Evolutionary conservation across 1,140 invertebrate species (phyloP).

Genomic region (Propsilocerus akamusi): DNA sequence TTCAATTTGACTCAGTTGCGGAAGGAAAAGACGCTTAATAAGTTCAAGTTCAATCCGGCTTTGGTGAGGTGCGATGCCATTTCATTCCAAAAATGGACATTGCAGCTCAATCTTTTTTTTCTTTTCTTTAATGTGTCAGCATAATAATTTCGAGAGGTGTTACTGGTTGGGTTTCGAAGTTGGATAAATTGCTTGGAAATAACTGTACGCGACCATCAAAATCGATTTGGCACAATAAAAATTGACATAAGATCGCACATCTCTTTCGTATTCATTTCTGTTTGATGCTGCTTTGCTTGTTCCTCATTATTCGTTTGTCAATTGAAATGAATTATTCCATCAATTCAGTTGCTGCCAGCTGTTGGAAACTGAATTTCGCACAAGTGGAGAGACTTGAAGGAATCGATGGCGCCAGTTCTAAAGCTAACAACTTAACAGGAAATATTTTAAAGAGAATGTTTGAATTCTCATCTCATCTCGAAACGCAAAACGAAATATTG

Average conservation of each 20-base stretch:
- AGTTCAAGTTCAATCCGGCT: neutral
- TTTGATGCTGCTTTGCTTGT: neutral
- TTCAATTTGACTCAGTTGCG: too few relatives aligned
- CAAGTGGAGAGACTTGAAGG: too few relatives aligned
- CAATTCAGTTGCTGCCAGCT: neutral
- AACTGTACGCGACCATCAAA: neutral
- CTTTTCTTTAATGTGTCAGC: neutral
- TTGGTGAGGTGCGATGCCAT: neutral
- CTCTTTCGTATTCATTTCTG: too few relatives aligned
- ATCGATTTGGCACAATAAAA: neutral
- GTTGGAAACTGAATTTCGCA: neutral
- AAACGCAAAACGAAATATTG: neutral
- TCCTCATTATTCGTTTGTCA: neutral
- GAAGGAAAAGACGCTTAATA: too few relatives aligned
- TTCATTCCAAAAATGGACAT: neutral
- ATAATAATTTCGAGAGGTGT: constrained; percentile 1
- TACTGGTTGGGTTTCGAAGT: too few relatives aligned
- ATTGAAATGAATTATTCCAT: neutral
- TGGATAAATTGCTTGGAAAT: neutral
- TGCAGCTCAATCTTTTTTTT: neutral
- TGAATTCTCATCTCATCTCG: neutral
- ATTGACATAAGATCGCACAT: neutral
- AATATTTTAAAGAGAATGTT: neutral
- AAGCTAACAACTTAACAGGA: too few relatives aligned
- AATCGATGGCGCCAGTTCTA: too few relatives aligned